These are phyloP conservation scores for Buphagus erythrorhynchus DNA, from an alignment of 2,797 vertebrate species.

Conservation along the genomic window DNA sequence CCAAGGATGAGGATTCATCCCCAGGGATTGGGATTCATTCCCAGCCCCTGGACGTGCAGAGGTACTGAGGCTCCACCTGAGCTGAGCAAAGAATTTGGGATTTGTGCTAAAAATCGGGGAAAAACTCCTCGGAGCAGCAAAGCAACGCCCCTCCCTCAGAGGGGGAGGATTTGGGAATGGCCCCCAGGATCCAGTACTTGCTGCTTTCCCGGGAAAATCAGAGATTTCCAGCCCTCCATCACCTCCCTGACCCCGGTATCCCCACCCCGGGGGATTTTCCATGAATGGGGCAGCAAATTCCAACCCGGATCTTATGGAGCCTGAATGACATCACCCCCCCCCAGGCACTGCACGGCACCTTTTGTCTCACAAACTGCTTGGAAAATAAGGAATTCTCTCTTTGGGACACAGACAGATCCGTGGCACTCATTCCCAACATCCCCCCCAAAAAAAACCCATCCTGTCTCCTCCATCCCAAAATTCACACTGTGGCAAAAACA, in stretches of 20 bases:
- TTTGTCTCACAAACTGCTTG: neutral
- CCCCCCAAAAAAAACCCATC: neutral
- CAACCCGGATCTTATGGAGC: neutral
- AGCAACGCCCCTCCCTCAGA: neutral
- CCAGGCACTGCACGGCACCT: neutral
- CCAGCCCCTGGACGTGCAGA: neutral
- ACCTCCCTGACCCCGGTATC: neutral
- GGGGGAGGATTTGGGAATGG: neutral
- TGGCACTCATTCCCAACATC: neutral
- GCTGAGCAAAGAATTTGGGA: neutral
- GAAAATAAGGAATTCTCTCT: neutral
- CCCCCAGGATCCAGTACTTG: neutral
- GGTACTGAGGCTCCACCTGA: neutral
- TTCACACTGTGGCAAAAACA: accelerated
- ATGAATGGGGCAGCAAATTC: neutral
- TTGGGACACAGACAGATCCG: accelerated
- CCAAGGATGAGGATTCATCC: neutral
- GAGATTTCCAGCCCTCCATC: neutral
- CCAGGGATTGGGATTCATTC: neutral
- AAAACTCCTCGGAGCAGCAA: neutral
- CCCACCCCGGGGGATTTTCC: neutral
- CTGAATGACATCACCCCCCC: neutral
- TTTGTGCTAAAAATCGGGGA: neutral
- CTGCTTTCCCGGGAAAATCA: neutral
- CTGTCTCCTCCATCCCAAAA: neutral